Evolutionary conservation across 2,113 vertebrate genomes (phyloP).

Genomic region (Siniperca chuatsi): DNA sequence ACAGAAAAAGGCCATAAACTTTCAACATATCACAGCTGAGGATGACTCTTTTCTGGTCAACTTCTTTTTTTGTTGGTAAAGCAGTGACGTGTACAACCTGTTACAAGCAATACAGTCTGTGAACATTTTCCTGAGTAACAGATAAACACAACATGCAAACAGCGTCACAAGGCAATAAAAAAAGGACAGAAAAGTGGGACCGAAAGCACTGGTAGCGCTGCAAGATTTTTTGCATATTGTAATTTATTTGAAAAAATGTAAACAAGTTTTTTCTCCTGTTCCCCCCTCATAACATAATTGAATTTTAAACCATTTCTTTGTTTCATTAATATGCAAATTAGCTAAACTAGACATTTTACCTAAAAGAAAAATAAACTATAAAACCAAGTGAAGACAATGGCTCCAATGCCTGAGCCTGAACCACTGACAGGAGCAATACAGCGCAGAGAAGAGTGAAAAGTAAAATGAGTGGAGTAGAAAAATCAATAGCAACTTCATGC

Average conservation of each 20-base stretch:
- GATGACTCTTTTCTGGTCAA: neutral
- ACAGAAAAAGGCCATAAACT: neutral
- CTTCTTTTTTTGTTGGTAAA: conserved; percentile 14
- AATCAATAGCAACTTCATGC: neutral
- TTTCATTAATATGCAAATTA: neutral
- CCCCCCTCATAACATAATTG: neutral
- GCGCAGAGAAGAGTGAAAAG: neutral
- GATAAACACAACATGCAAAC: neutral
- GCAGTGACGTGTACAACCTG: neutral
- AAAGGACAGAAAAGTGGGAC: neutral
- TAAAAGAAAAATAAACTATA: neutral
- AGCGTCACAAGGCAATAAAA: too few species aligned
- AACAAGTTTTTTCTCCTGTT: neutral
- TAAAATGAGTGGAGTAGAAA: neutral
- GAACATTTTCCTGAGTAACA: neutral
- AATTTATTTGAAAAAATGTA: too few species aligned
- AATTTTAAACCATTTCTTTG: neutral
- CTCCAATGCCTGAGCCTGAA: neutral
- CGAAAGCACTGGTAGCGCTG: neutral
- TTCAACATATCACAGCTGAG: neutral
- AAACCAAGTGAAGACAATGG: neutral
- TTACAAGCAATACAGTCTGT: neutral
- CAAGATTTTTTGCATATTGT: neutral
- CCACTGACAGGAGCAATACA: neutral
- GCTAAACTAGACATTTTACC: neutral